Evolutionary conservation across 35 echinoderm and acorn worm genomes (phyloP).

Genomic region (Apostichopus californicus): DNA sequence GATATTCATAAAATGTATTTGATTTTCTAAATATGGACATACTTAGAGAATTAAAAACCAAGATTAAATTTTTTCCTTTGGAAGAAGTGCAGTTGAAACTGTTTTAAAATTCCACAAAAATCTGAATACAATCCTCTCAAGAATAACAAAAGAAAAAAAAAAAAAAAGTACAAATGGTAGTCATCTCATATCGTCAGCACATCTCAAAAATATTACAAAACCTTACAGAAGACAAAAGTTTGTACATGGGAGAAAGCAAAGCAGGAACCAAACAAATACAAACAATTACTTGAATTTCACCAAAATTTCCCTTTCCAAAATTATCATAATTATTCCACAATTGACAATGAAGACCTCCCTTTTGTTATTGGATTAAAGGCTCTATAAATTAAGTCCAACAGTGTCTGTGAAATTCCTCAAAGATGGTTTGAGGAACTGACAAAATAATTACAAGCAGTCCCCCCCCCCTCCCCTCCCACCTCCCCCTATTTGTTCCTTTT

Average conservation of each 20-base stretch:
- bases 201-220: conserved; percentile 42
- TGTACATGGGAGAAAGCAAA: not conserved
- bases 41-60: conserved; percentile 46
- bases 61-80: conserved; percentile 37
- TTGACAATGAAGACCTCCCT: too few species aligned
- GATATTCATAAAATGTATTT: conserved; percentile 53
- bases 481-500: too few species aligned
- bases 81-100: conserved; percentile 45
- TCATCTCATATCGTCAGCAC: conserved; percentile 31
- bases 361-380: too few species aligned
- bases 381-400: too few species aligned
- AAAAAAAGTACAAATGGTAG: conserved; percentile 38
- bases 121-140: conserved; percentile 49
- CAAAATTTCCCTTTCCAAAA: too few species aligned
- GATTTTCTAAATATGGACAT: conserved; percentile 48
- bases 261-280: too few species aligned
- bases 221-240: conserved; percentile 22
- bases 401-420: too few species aligned
- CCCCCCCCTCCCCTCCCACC: too few species aligned
- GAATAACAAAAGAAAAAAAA: conserved; percentile 38
- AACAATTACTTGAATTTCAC: too few species aligned
- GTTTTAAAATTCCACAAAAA: conserved; percentile 42
- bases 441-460: too few species aligned
- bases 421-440: too few species aligned
- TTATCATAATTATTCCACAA: too few species aligned